A percentile compares a stretch with the other conserved stretches of the same genome.
phyloP scores from a whole-genome alignment of 2,113 vertebrate species.

The Trochalopteron elliotii region DNA sequence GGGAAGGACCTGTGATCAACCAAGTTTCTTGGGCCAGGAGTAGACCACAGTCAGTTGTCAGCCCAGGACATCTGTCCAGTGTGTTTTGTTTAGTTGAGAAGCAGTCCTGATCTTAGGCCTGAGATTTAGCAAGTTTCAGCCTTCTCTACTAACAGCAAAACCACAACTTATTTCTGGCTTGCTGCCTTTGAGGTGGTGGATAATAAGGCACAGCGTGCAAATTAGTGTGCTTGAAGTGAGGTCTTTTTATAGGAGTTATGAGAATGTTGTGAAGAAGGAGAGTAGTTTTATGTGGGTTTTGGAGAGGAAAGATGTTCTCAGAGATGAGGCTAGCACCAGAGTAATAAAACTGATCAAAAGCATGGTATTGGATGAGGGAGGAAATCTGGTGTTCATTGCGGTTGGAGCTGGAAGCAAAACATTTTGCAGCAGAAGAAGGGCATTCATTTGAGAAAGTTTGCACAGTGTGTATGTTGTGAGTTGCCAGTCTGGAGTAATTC shows the following conservation, averaged over 20 bases:
- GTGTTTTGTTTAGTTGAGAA: neutral
- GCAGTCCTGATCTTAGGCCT: neutral
- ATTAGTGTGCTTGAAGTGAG: neutral
- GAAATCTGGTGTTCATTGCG: neutral
- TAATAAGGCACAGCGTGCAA: neutral
- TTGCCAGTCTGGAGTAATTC: neutral
- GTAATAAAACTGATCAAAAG: neutral
- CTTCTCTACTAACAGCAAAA: neutral
- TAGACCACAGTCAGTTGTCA: neutral
- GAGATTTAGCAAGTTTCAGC: neutral
- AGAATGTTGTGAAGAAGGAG: neutral
- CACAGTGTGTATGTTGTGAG: neutral
- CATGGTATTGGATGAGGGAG: neutral
- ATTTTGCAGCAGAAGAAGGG: neutral
- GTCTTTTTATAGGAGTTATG: neutral
- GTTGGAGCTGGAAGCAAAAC: neutral
- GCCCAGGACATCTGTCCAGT: neutral
- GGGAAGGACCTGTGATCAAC: fast-evolving
- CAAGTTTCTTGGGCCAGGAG: neutral
- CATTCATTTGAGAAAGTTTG: neutral
- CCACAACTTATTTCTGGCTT: neutral
- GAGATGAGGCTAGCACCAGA: neutral
- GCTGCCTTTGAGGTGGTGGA: neutral
- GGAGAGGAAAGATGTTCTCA: neutral
- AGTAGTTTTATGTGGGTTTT: neutral